Percentiles rank a stretch among this genome's conserved stretches.
Conservation (phyloP, 2,888 invertebrate species). For the Arrhopalites spinosus region DNA sequence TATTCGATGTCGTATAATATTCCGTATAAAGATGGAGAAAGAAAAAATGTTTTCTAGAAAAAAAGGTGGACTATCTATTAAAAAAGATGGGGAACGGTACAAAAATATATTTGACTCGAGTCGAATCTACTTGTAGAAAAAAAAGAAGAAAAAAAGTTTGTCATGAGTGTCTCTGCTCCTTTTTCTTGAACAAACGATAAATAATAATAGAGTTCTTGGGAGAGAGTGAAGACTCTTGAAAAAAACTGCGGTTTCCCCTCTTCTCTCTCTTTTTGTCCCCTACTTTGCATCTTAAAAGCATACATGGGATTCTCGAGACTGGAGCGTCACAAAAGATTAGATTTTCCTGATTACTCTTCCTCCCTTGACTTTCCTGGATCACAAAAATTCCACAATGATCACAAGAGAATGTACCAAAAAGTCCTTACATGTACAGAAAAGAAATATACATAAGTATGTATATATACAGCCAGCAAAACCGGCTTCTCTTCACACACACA, state of each 20-base stretch:
- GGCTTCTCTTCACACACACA: neutral
- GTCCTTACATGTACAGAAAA: neutral
- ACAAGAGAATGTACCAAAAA: neutral
- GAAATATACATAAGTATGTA: neutral
- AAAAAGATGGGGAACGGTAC: neutral
- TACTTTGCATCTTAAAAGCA: conserved; percentile 4
- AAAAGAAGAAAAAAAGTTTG: no score
- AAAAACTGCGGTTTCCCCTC: conserved; percentile 7
- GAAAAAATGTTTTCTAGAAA: neutral
- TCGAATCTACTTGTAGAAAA: neutral
- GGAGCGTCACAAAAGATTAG: conserved; percentile 8
- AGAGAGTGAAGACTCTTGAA: conserved; percentile 1
- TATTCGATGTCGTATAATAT: neutral
- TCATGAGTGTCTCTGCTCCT: neutral
- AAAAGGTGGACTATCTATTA: neutral
- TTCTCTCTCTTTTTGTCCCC: neutral
- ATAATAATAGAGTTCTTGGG: conserved; percentile 3
- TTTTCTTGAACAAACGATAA: neutral
- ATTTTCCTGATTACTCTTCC: conserved; percentile 3
- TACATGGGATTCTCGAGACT: no score
- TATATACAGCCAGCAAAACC: neutral
- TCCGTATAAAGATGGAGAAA: neutral
- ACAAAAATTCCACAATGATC: conserved; percentile 6
- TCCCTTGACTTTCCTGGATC: neutral
- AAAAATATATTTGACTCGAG: neutral